phyloP scores from a whole-genome alignment of 2,113 vertebrate genomes.

The Pleuronectes platessa region DNA sequence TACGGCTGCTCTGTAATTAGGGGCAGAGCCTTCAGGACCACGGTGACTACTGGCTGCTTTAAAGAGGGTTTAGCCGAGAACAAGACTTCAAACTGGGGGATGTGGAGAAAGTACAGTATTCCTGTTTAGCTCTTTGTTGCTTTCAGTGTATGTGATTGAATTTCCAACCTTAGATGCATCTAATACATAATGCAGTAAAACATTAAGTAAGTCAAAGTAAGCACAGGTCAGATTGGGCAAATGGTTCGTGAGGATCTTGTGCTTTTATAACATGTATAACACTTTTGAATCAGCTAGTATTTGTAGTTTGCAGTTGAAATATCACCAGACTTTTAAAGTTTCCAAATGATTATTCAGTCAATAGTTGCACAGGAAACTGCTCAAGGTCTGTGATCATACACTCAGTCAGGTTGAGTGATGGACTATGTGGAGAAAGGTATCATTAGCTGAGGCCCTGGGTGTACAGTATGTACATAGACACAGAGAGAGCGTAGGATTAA shows the following conservation, averaged over 20 bases:
- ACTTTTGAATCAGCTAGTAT: not conserved
- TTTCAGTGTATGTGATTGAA: slow-evolving; percentile 14
- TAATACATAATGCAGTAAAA: slow-evolving; percentile 5
- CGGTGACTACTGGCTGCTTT: slow-evolving; percentile 77
- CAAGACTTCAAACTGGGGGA: slow-evolving; percentile 59
- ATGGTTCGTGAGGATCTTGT: not conserved
- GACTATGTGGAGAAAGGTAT: slow-evolving; percentile 22
- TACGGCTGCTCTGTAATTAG: slow-evolving; percentile 86
- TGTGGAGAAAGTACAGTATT: slow-evolving; percentile 60
- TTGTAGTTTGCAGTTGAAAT: not conserved
- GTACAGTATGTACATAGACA: slow-evolving; percentile 19
- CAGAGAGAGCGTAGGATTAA: slow-evolving; percentile 24
- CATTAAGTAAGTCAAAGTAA: not conserved
- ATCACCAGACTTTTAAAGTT: not conserved
- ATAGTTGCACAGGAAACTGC: slow-evolving; percentile 7
- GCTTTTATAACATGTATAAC: not conserved
- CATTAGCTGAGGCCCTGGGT: slow-evolving; percentile 41
- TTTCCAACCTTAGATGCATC: slow-evolving; percentile 6
- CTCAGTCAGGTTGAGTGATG: slow-evolving; percentile 11
- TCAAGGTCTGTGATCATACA: slow-evolving; percentile 3
- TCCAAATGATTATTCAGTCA: slow-evolving; percentile 2
- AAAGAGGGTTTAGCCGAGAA: slow-evolving; percentile 67
- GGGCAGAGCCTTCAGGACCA: slow-evolving; percentile 79
- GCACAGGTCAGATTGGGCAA: not conserved
- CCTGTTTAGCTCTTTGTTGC: slow-evolving; percentile 36